These are phyloP conservation scores for Zapornia atra DNA, from an alignment of 2,113 vertebrate genomes.

Conservation along the genomic window DNA sequence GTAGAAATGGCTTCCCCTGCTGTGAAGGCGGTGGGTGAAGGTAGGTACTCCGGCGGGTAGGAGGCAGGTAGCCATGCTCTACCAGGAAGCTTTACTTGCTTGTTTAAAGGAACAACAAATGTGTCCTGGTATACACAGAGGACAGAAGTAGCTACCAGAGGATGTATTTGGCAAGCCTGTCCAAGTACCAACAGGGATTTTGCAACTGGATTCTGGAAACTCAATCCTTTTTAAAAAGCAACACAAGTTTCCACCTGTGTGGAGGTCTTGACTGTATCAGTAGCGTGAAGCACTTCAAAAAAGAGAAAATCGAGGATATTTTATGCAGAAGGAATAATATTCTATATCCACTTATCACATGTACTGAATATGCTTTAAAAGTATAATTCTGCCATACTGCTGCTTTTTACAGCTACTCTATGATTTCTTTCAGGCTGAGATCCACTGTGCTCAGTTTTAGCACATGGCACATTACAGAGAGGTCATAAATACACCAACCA, in stretches of 20 bases:
- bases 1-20: neutral
- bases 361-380: neutral
- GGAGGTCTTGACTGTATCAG: neutral
- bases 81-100: neutral
- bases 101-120: neutral
- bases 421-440: neutral
- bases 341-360: neutral
- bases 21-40: too few relatives aligned
- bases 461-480: neutral
- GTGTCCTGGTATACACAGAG: neutral
- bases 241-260: neutral
- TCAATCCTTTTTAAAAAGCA: neutral
- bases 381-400: neutral
- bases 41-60: neutral
- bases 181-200: neutral
- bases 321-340: neutral
- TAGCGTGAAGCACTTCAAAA: neutral
- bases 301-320: neutral
- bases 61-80: neutral
- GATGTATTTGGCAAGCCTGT: neutral
- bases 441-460: neutral
- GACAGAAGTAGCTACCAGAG: neutral
- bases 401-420: neutral
- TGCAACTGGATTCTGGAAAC: neutral
- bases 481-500: neutral